Percentiles rank a stretch among this genome's conserved stretches.
These are phyloP conservation scores for Acipenser ruthenus DNA, from an alignment of 2,797 vertebrate genomes.

Conservation along the genomic window DNA sequence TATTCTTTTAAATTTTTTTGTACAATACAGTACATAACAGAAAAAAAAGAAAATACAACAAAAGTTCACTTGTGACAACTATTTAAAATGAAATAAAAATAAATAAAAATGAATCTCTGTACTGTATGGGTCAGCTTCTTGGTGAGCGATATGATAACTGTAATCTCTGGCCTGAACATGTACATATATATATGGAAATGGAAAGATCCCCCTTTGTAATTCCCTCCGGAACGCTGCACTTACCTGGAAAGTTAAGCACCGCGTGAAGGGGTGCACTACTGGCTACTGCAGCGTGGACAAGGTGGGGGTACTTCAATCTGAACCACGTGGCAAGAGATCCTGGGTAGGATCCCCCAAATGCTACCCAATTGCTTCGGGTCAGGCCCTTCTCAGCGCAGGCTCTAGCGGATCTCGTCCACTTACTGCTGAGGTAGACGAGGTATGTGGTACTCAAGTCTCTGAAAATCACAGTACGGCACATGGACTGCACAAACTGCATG, in stretches of 20 bases:
- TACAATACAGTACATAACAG: too few species aligned
- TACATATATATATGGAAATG: too few species aligned
- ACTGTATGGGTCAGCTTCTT: too few species aligned
- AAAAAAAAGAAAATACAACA: too few species aligned
- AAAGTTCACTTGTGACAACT: too few species aligned
- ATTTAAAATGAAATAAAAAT: too few species aligned
- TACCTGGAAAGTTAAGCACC: constrained; percentile 58
- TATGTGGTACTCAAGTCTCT: constrained; percentile 51
- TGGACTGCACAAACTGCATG: neutral
- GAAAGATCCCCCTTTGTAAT: too few species aligned
- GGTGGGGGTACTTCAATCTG: constrained; percentile 56
- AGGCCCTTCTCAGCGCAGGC: constrained; percentile 28
- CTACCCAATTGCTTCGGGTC: constrained; percentile 43
- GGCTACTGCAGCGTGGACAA: constrained; percentile 52
- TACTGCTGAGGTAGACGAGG: constrained; percentile 49
- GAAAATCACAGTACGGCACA: neutral
- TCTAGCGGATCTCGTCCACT: too few species aligned
- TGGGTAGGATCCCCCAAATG: constrained; percentile 53
- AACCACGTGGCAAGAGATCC: constrained; percentile 59
- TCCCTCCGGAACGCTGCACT: neutral
- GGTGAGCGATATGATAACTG: too few species aligned
- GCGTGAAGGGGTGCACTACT: constrained; percentile 50
- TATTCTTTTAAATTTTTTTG: too few species aligned
- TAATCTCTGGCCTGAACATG: too few species aligned
- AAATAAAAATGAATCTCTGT: too few species aligned